A percentile compares a stretch with the other conserved stretches of the same genome.
Conservation (phyloP, 2,113 vertebrate genomes). For the Myanophis thanlyinensis region DNA sequence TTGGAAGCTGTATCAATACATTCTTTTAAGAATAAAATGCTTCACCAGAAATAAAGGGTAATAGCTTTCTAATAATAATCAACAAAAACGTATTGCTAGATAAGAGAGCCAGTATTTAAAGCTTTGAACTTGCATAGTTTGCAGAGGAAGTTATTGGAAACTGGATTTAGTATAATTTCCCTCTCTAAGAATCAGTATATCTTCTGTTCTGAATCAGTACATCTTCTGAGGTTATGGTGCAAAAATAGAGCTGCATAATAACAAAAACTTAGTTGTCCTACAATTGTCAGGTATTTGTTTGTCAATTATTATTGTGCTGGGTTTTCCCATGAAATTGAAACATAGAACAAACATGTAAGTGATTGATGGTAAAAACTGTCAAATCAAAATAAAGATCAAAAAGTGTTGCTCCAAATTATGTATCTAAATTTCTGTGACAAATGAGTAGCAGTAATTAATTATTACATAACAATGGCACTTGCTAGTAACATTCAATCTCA, state of each 20-base stretch:
- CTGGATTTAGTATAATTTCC: background rate
- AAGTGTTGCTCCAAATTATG: conserved; percentile 37
- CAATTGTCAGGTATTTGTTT: background rate
- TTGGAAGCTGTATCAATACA: background rate
- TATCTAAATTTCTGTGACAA: background rate
- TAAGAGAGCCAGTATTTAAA: conserved; percentile 15
- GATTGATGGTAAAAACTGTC: background rate
- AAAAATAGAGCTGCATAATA: background rate
- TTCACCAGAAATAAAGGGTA: conserved; percentile 25
- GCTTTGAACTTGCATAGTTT: conserved; percentile 35
- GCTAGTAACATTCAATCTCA: background rate
- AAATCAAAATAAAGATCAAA: conserved; percentile 10
- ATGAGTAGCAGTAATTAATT: background rate
- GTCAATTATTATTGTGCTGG: background rate
- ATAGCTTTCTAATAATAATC: conserved; percentile 23
- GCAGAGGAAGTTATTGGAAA: conserved; percentile 12
- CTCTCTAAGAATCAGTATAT: background rate
- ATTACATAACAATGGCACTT: background rate
- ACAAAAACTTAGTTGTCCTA: background rate
- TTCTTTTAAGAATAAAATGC: conserved; percentile 17
- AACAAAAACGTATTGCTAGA: conserved; percentile 18
- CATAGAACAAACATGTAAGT: background rate
- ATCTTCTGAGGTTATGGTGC: background rate
- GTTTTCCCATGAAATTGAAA: background rate
- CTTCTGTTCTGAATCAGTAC: background rate